Conservation (phyloP, 2,797 vertebrate genomes). For the Crax fasciolata region DNA sequence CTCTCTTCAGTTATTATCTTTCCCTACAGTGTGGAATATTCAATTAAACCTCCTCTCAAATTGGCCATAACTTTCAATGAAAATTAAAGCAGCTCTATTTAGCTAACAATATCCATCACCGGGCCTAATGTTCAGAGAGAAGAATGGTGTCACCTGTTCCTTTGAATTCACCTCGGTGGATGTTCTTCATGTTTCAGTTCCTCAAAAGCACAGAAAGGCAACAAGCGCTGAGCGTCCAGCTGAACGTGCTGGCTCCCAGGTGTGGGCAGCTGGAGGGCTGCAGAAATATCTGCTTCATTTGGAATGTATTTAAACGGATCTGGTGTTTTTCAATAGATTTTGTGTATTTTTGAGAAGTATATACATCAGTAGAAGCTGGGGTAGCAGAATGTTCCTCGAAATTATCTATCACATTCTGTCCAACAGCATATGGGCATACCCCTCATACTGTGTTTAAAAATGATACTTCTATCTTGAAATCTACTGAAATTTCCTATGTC, state of each 20-base stretch:
- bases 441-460: slow-evolving; percentile 9
- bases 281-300: neutral
- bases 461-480: neutral
- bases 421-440: slow-evolving; percentile 6
- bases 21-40: slow-evolving; percentile 64
- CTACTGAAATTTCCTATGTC: neutral
- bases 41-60: slow-evolving; percentile 80
- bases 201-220: neutral
- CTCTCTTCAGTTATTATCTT: slow-evolving; percentile 63
- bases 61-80: slow-evolving; percentile 70
- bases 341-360: neutral
- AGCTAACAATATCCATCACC: slow-evolving; percentile 58
- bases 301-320: neutral
- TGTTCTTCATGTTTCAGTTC: neutral
- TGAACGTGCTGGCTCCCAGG: neutral
- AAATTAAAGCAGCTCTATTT: slow-evolving; percentile 72
- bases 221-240: neutral
- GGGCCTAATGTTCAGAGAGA: slow-evolving; percentile 39
- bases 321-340: neutral
- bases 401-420: neutral
- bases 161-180: slow-evolving; percentile 20
- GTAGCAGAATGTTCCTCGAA: slow-evolving; percentile 25
- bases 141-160: slow-evolving; percentile 44
- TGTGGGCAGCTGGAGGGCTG: neutral
- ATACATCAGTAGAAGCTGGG: neutral